Conservation (phyloP, 1,140 invertebrate genomes). For the Ephestia elutella region DNA sequence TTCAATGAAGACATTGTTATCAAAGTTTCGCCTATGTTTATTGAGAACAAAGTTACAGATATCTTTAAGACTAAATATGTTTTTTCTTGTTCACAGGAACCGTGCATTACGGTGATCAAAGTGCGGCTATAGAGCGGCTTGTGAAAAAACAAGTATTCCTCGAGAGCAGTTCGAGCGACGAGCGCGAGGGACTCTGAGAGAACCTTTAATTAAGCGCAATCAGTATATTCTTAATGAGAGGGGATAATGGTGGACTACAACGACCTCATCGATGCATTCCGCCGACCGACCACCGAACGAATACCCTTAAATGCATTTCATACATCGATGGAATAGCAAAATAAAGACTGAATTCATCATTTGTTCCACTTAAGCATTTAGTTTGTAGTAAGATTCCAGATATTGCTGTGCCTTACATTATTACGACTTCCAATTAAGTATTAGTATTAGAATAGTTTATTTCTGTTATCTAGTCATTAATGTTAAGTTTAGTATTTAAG, state of each 20-base stretch:
- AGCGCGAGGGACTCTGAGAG: constrained; percentile 57
- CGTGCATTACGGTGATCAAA: constrained; percentile 62
- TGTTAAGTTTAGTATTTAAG: constrained; percentile 38
- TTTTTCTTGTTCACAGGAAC: constrained; percentile 55
- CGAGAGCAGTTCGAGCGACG: constrained; percentile 50
- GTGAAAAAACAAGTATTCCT: constrained; percentile 67
- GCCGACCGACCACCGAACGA: constrained; percentile 50
- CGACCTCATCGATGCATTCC: constrained; percentile 70
- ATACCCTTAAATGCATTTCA: constrained; percentile 52
- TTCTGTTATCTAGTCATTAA: constrained; percentile 69
- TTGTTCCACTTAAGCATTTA: constrained; percentile 67
- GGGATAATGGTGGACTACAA: constrained; percentile 68
- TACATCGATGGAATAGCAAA: constrained; percentile 56
- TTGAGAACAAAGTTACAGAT: not conserved
- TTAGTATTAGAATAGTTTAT: constrained; percentile 44
- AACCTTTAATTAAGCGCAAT: constrained; percentile 73
- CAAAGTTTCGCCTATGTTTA: constrained; percentile 9
- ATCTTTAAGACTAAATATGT: constrained; percentile 17
- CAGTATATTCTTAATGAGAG: constrained; percentile 73
- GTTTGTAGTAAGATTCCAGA: constrained; percentile 47
- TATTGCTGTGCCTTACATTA: constrained; percentile 62
- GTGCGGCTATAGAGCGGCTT: constrained; percentile 61
- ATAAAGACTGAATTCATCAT: constrained; percentile 62
- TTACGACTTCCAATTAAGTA: constrained; percentile 47
- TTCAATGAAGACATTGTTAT: constrained; percentile 9